These are phyloP conservation scores for Macrotrachela quadricornifera DNA, from an alignment of 1,140 invertebrate genomes.

Conservation along the genomic window DNA sequence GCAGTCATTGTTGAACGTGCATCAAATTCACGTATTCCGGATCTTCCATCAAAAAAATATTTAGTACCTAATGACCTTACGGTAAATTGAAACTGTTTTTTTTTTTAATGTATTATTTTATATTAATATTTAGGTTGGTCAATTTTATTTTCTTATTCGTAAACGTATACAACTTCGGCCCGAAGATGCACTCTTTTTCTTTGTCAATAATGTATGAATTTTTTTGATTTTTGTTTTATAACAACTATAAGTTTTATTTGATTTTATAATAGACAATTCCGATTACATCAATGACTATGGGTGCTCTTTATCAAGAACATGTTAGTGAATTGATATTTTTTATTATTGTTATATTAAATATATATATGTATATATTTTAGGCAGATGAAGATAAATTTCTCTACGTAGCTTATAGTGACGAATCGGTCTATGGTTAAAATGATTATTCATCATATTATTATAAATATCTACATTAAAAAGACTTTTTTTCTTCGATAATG, in stretches of 20 bases:
- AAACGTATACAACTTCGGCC: constrained; percentile 72
- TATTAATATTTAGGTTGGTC: no score
- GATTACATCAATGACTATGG: constrained; percentile 94
- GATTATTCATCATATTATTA: no score
- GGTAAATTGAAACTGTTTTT: no score
- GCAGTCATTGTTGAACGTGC: constrained; percentile 96
- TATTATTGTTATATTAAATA: no score
- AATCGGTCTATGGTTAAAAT: constrained; percentile 71
- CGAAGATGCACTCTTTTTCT: constrained; percentile 97
- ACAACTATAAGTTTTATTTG: no score
- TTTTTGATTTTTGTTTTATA: no score
- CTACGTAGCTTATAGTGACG: constrained; percentile 97
- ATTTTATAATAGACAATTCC: constrained; percentile 45
- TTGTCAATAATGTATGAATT: constrained; percentile 93
- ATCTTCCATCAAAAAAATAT: constrained; percentile 98
- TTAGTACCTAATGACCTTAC: constrained; percentile 94
- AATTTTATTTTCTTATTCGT: constrained; percentile 96
- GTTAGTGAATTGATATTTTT: neutral
- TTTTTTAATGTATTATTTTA: no score
- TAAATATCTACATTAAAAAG: no score
- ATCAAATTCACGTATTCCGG: constrained; percentile 88
- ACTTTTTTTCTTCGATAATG: no score
- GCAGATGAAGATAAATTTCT: constrained; percentile 98
- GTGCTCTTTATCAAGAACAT: constrained; percentile 78
- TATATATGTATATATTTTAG: constrained; percentile 32